Base-by-base conservation (phyloP, 1,140 invertebrate genomes). In the Eriocheir sinensis region DNA sequence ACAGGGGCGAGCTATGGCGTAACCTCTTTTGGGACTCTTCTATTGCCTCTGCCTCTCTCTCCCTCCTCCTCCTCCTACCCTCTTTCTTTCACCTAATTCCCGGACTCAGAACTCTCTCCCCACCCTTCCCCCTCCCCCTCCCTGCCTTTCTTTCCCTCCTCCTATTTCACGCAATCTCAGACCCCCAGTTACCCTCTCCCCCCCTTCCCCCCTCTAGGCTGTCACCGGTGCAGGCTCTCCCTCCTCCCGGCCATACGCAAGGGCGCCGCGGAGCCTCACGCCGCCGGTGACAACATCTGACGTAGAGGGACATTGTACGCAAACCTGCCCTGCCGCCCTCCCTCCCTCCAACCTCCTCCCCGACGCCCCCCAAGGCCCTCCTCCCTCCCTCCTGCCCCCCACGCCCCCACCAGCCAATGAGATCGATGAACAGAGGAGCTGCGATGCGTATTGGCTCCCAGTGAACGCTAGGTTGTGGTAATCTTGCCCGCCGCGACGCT, bases 391-490 rank as follows among this genome's bases (percentile, higher is more conserved):
- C 32, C n/a, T n/a, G 17, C 91, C 91, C 80, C 91, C 80, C 44
- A 4, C n/a, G 48, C 79, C 91, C 91, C 91, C 91, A 92, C 91
- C 80, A 92, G 91, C 91, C 91, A 92, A 92, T 92, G 80, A 85
- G 91, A 92, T 92, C 91, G 91, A 92, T 92, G 91, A 92, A 92
- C 91, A 85, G 44, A n/a, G 80, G 80, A 92, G 91, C 80, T 79
- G 36, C 91, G 91, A 92, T 34, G 91, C 91, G 91, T 92, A 92
- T 92, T 92, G 91, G 91, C 91, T 92, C 91, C 79, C 32, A 81
- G 91, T 92, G 91, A 92, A 44, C 81, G 91, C 34, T 83, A 21
- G 8, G 44, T 41, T 92, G 79, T 34, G 91, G 48, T 83, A 85
- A 92, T 85, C 79, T 81, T 72, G 60, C 21, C 60, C 21, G 60